These are phyloP conservation scores for Drosophila mayri DNA, from an alignment of 1,140 invertebrate species.

Conservation along the genomic window DNA sequence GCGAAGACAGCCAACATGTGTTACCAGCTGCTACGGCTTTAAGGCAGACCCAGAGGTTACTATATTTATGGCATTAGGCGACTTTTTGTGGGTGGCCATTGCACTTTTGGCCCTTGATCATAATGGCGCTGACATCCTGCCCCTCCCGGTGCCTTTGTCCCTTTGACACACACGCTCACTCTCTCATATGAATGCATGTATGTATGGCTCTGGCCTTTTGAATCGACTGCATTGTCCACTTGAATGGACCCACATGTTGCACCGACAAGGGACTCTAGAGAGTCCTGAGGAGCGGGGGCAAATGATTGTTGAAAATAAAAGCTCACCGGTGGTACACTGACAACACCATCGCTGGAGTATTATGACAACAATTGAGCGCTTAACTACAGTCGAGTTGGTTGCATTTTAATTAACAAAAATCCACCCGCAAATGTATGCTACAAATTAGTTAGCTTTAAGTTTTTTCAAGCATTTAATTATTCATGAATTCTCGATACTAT, in stretches of 20 bases:
- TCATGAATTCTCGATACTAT: constrained; percentile 45
- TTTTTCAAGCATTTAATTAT: constrained; percentile 30
- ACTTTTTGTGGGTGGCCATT: constrained; percentile 21
- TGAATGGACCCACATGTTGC: constrained; percentile 38
- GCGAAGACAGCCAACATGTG: constrained; percentile 62
- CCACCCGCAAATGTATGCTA: constrained; percentile 37
- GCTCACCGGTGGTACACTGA: constrained; percentile 42
- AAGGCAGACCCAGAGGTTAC: constrained; percentile 50
- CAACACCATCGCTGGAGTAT: constrained; percentile 64
- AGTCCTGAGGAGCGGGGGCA: neutral
- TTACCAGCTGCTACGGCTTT: constrained; percentile 39
- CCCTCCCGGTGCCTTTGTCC: constrained; percentile 12
- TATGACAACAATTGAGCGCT: constrained; percentile 72
- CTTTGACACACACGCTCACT: neutral
- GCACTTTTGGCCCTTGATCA: constrained; percentile 55
- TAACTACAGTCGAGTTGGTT: constrained; percentile 24
- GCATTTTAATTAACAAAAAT: constrained; percentile 65
- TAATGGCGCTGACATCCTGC: constrained; percentile 61
- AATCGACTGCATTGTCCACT: constrained; percentile 56
- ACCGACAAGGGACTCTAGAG: neutral
- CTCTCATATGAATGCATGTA: neutral
- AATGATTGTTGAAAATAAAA: constrained; percentile 30
- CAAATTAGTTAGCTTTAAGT: constrained; percentile 58
- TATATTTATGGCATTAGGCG: constrained; percentile 61
- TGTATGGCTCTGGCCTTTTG: constrained; percentile 41